Evolutionary conservation across 2,797 vertebrate species (phyloP).

Genomic region (Melanotaenia boesemani): DNA sequence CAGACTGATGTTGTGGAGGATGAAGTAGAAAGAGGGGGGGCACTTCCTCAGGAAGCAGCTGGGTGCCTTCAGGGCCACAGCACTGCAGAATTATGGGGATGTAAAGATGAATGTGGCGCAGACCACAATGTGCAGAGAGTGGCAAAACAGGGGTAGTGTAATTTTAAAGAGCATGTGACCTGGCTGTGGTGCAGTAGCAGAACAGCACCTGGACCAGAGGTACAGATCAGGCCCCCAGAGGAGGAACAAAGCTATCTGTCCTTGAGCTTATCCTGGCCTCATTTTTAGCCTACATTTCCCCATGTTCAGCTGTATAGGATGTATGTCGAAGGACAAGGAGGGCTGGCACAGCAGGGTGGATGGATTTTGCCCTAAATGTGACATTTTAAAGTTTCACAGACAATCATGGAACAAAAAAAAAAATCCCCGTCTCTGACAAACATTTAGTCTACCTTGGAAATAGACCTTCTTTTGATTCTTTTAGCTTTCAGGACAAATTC

Average conservation of each 20-base stretch:
- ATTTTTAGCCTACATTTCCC: constrained; percentile 66
- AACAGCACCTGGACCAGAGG: constrained; percentile 28
- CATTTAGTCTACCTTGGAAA: no score
- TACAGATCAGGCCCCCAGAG: constrained; percentile 35
- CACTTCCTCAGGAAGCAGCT: constrained; percentile 84
- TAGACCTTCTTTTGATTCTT: neutral
- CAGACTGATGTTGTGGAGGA: constrained; percentile 49
- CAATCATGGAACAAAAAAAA: neutral
- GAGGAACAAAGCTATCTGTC: constrained; percentile 38
- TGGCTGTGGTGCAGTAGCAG: constrained; percentile 29
- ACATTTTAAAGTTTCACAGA: neutral
- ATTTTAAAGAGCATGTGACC: constrained; percentile 39
- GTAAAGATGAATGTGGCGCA: constrained; percentile 73
- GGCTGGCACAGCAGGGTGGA: constrained; percentile 18
- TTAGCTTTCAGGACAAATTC: neutral
- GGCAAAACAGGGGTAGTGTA: constrained; percentile 45
- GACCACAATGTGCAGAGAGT: constrained; percentile 54
- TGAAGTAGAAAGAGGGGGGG: constrained; percentile 45
- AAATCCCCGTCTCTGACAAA: no score
- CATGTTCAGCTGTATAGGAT: constrained; percentile 36
- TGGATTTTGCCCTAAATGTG: neutral
- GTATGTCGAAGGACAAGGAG: constrained; percentile 33
- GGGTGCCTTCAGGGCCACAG: constrained; percentile 70
- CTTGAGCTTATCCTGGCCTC: constrained; percentile 69
- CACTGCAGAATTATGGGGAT: constrained; percentile 67